Evolutionary conservation across 2,797 vertebrate genomes (phyloP), one percentile per base, ranked within the genome.

Genomic region (Novumbra hubbsi): DNA sequence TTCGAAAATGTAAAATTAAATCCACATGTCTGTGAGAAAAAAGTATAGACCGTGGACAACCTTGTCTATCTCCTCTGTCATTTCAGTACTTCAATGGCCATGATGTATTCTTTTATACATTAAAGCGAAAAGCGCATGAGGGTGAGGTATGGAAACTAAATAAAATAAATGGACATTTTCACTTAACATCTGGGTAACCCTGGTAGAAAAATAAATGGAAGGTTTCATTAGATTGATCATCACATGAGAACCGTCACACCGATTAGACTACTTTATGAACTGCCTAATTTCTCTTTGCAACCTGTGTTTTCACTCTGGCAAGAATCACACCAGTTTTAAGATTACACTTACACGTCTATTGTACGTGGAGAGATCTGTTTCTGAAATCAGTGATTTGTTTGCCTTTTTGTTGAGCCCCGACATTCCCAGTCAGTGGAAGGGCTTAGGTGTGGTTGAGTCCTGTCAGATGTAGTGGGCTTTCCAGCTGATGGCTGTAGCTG

Each of bases 361-460:
- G n/a, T 57, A 57, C 8, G n/a, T 57, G 52, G 21, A 24, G 21
- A 21, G 21, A 24, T 60, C 9, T 21, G 55, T 60, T 24, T 4
- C 55, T 64, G 11, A 28, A 64, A 27, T 64, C 27, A 30, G 27
- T 64, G 28, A 64, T 64, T 17, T 64, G 6, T 64, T 28, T 32
- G 11, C 28, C 14, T 24, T 63, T 27, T 63, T 9, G 28, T 63
- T 24, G 11, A 28, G 14, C 60, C 62, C 28, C 15, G 5, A 64
- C 28, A 15, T 27, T 15, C 62, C 62, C 28, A 32, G 62, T 64
- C 62, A 64, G 62, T 30, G 24, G 62, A 15, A 5, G 12, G 28
- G 28, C 62, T 64, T 32, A 27, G 62, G 62, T 32, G 24, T 32
- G 27, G 62, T 64, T 64, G 62, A 64, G 62, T 64, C 15, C 62